Evolutionary conservation across 2,888 invertebrate genomes (phyloP).

Genomic region (Brachyptera risi): DNA sequence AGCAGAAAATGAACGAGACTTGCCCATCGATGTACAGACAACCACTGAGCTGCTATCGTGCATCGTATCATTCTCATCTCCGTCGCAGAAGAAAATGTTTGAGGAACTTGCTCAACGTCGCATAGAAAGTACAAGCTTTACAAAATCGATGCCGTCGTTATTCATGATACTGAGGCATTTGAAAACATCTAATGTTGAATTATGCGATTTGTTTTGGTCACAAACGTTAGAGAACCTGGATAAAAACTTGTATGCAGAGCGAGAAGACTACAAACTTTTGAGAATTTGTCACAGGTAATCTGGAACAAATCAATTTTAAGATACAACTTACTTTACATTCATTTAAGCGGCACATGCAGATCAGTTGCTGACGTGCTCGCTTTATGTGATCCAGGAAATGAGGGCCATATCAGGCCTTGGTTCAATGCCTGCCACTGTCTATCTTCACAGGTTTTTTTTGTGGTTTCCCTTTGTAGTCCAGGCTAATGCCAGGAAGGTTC

Average conservation of each 20-base stretch:
- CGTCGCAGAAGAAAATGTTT: conserved; percentile 45
- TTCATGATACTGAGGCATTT: conserved; percentile 48
- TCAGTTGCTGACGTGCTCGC: no score
- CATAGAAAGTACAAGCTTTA: conserved; percentile 17
- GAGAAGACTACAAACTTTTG: conserved; percentile 41
- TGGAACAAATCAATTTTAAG: no score
- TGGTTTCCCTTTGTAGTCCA: no score
- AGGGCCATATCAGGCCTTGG: no score
- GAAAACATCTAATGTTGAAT: conserved; percentile 47
- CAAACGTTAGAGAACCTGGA: conserved; percentile 43
- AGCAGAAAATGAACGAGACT: conserved; percentile 38
- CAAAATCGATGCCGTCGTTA: conserved; percentile 42
- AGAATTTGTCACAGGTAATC: conserved; percentile 45
- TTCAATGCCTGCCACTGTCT: no score
- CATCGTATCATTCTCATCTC: conserved; percentile 46
- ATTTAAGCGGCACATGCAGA: no score
- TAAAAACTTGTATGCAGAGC: conserved; percentile 35
- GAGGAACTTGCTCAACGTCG: conserved; percentile 42
- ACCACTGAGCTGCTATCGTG: conserved; percentile 45
- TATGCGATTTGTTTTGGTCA: conserved; percentile 50
- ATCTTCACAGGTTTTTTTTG: no score
- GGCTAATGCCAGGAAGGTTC: no score
- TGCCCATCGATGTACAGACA: conserved; percentile 28
- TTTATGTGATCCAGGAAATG: no score
- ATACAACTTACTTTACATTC: no score